Percentiles rank a stretch among this genome's conserved stretches.
Conservation (phyloP, 2,113 vertebrate genomes). For the Odocoileus virginianus region DNA sequence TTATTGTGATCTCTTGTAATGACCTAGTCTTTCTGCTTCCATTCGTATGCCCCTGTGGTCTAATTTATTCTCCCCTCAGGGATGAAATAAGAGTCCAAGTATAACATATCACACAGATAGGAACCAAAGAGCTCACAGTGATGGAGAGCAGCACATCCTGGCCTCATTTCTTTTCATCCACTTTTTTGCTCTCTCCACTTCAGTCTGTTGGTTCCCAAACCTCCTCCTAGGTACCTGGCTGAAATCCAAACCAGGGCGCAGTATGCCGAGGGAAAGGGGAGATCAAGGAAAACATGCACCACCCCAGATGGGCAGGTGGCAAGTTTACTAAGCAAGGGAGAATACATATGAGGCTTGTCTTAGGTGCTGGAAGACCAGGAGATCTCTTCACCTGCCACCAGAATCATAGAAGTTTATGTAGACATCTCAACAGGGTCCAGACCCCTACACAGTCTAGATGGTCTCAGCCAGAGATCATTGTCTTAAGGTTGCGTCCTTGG, state of each 20-base stretch:
- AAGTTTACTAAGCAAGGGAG: background rate
- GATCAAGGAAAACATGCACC: background rate
- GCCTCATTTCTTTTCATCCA: rapidly evolving
- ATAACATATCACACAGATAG: background rate
- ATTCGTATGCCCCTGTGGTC: background rate
- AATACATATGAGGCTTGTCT: background rate
- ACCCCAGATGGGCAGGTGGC: background rate
- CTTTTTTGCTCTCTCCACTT: rapidly evolving
- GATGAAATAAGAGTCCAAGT: background rate
- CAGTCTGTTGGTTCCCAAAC: background rate
- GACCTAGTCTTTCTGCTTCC: background rate
- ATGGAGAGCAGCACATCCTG: rapidly evolving
- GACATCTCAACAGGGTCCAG: background rate
- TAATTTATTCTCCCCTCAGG: background rate
- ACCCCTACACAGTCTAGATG: no score
- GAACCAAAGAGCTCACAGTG: background rate
- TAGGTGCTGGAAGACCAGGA: background rate
- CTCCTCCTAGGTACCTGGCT: background rate
- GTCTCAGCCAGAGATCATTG: background rate
- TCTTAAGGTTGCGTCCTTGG: background rate
- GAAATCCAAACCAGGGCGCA: background rate
- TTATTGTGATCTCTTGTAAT: background rate
- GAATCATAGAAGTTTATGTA: background rate
- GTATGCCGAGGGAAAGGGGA: background rate
- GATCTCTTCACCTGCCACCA: background rate